These are phyloP conservation scores for Lagenorhynchus albirostris DNA, from an alignment of 2,113 vertebrate genomes.

Conservation along the genomic window DNA sequence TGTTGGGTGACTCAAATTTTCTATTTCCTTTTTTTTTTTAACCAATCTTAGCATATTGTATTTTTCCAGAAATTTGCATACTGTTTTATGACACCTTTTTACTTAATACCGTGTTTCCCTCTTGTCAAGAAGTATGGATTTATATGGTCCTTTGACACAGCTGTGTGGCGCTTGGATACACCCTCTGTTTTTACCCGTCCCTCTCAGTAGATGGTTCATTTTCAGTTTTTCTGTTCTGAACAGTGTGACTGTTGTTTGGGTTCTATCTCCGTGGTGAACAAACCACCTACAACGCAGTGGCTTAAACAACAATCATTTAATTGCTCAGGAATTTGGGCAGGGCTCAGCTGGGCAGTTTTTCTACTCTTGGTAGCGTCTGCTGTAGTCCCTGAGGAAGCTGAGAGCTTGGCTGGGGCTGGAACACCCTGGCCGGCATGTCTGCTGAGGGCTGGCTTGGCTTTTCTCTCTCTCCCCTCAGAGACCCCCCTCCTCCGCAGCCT, in stretches of 20 bases:
- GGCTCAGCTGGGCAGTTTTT: not conserved
- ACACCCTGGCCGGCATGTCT: not conserved
- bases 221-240: not conserved
- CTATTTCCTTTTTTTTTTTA: not conserved
- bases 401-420: not conserved
- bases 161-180: accelerated
- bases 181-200: not conserved
- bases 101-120: accelerated
- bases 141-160: not conserved
- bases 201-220: not conserved
- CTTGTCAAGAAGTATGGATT: not conserved
- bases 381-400: not conserved
- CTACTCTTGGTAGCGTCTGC: not conserved
- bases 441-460: not conserved
- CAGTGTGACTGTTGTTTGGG: not conserved
- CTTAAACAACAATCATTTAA: not conserved
- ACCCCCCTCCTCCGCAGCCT: not conserved
- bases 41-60: not conserved
- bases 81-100: not conserved
- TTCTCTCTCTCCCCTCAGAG: not conserved
- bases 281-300: not conserved
- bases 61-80: not conserved
- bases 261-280: not conserved
- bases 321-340: not conserved
- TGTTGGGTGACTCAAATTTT: not conserved